Conservation (phyloP, 2,113 vertebrate genomes). For the Megalops atlanticus region DNA sequence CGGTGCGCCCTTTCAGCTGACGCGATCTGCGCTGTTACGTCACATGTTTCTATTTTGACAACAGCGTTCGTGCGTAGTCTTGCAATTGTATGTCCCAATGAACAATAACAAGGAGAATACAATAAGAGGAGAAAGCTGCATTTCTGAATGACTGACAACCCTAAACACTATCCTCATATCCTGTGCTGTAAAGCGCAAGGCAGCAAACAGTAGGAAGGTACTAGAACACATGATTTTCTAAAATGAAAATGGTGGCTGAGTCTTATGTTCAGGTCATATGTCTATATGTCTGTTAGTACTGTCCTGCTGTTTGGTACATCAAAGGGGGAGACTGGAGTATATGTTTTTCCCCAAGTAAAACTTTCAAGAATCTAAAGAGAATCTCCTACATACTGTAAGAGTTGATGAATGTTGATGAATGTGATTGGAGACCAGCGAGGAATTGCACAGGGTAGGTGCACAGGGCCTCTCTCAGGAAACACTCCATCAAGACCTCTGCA, state of each 20-base stretch:
- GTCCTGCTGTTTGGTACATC: neutral
- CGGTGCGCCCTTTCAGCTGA: neutral
- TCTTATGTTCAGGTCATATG: neutral
- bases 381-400: too few relatives aligned
- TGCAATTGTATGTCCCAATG: too few relatives aligned
- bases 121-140: neutral
- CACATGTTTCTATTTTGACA: too few relatives aligned
- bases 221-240: too few relatives aligned
- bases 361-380: neutral
- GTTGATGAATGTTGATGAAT: neutral
- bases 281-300: neutral
- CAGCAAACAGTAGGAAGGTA: too few relatives aligned
- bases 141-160: too few relatives aligned
- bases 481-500: too few relatives aligned
- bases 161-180: too few relatives aligned
- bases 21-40: neutral
- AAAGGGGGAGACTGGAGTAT: neutral
- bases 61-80: too few relatives aligned
- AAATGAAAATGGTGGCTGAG: too few relatives aligned
- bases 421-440: too few relatives aligned
- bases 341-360: neutral
- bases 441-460: neutral
- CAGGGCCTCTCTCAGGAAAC: too few relatives aligned
- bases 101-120: neutral
- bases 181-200: conserved; percentile 5